Conservation (phyloP, 2,113 vertebrate genomes). For the Dromas ardeola region DNA sequence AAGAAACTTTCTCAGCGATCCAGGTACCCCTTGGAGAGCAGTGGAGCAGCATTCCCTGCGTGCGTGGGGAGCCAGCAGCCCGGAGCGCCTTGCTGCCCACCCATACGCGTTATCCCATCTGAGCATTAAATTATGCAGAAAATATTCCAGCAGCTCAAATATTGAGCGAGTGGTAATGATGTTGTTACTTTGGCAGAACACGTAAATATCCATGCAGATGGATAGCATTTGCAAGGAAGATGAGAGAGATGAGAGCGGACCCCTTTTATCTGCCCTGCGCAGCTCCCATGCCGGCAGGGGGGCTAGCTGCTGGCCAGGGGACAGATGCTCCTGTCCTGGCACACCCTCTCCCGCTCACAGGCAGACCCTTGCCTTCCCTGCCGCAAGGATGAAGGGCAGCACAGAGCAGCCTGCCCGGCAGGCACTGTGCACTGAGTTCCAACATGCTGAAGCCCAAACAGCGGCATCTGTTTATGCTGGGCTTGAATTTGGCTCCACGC, state of each 20-base stretch:
- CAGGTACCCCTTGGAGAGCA: neutral
- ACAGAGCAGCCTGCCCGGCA: neutral
- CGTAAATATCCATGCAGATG: slow-evolving; percentile 67
- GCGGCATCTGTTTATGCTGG: neutral
- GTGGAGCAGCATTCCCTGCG: accelerated
- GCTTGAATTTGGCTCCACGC: neutral
- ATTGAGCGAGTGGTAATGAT: slow-evolving; percentile 65
- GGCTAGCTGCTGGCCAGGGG: neutral
- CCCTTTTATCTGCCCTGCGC: slow-evolving; percentile 34
- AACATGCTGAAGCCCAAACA: neutral
- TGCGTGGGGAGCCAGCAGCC: neutral
- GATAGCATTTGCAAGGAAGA: slow-evolving; percentile 22
- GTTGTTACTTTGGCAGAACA: slow-evolving; percentile 70
- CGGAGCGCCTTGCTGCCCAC: neutral
- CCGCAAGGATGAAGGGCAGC: neutral
- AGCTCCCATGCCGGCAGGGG: neutral
- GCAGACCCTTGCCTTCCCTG: neutral
- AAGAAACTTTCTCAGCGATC: neutral
- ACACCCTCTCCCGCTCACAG: neutral
- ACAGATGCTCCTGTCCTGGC: neutral
- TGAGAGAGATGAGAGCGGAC: neutral
- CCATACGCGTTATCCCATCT: slow-evolving; percentile 59
- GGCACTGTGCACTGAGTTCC: neutral
- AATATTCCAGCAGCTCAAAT: slow-evolving; percentile 66
- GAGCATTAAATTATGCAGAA: slow-evolving; percentile 73